Evolutionary conservation across 2,113 vertebrate species (phyloP), one percentile per base, ranked within the genome.

Genomic region (Melanostigma gelatinosum): DNA sequence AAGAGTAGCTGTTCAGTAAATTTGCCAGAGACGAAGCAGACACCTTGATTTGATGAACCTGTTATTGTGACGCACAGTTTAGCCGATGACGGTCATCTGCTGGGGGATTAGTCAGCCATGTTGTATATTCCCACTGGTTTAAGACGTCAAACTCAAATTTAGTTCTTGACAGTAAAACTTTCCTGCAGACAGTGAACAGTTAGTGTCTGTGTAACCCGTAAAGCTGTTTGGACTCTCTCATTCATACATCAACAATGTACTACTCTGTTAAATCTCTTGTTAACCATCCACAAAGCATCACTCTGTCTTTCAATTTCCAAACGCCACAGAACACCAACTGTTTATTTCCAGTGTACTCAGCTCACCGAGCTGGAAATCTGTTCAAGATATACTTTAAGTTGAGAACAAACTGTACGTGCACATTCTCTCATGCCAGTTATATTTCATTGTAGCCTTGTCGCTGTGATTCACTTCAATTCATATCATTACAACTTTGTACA

Each of bases 131-230:
- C 60, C 57, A 42, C 32, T 50, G n/a, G 24, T 79, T 69, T 48
- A 61, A 85, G 80, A 88, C 79, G 88, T 91, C 91, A 91, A 89
- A 86, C 84, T 85, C 77, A 74, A 79, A 89, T 92, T 87, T 81
- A 2, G 12, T 72, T 83, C 44, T 16, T 46, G 52, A 80, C 38
- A 81, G 82, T 44, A 77, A 83, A 64, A 68, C 50, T 36, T 63
- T 83, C 67, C 63, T 40, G 36, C 78, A 79, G 82, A 86, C 86
- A 61, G 22, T 42, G 50, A 80, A 74, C 80, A 84, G 69, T 58
- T 52, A 80, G 48, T 61, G 69, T 75, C 68, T 82, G 80, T 83
- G 85, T 42, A 81, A 80, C 54, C 4, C 22, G 42, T 16, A 40
- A 46, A 83, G 62, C 75, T 72, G 80, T 75, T 86, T 81, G 72